A percentile compares a stretch with the other conserved stretches of the same genome.
Conservation (phyloP, 2,888 invertebrate species). For the Eueremaeus valkanovi region DNA sequence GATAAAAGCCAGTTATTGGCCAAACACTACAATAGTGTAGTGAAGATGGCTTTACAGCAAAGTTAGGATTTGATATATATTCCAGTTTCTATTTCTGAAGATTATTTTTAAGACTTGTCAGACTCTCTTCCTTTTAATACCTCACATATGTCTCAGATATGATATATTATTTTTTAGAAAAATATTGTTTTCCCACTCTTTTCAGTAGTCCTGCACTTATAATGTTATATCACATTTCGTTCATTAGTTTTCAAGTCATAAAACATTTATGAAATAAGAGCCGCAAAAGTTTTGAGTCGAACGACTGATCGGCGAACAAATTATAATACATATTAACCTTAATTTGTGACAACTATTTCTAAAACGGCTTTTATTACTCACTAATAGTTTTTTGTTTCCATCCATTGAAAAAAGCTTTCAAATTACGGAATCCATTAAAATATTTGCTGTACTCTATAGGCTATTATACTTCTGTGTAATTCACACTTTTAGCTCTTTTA, state of each 20-base stretch:
- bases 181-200: background rate
- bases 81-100: background rate
- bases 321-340: conserved; percentile 20
- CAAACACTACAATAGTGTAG: background rate
- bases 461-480: background rate
- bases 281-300: background rate
- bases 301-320: background rate
- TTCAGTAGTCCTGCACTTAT: background rate
- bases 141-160: conserved; percentile 17
- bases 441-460: conserved; percentile 8
- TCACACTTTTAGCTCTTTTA: too few species aligned
- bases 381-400: background rate
- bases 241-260: conserved; percentile 22
- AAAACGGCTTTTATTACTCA: background rate
- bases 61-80: background rate
- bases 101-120: conserved; percentile 12
- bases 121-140: background rate
- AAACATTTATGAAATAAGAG: conserved; percentile 7
- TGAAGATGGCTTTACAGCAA: background rate
- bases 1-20: conserved; percentile 13
- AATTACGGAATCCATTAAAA: conserved; percentile 29
- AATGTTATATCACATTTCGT: background rate
- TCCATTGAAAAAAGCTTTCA: conserved; percentile 1
- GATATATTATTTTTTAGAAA: background rate
- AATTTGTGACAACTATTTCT: conserved; percentile 19